Conservation (phyloP, 2,113 vertebrate genomes). For the Garra rufa region DNA sequence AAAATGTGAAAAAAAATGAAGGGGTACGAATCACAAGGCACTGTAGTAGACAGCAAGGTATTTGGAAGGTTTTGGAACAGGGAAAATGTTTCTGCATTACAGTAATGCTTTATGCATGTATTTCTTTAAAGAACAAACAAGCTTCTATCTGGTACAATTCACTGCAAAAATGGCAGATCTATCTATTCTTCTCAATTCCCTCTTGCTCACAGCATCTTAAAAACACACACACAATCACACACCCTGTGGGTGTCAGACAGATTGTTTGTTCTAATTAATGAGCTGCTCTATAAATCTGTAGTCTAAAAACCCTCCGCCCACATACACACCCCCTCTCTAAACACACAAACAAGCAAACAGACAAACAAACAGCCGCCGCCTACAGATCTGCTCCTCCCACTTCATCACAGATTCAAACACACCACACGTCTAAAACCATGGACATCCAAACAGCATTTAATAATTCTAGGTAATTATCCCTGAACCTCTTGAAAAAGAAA, state of each 20-base stretch:
- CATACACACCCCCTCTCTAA: constrained; percentile 57
- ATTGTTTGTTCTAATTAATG: constrained; percentile 73
- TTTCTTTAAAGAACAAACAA: neutral
- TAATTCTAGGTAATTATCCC: neutral
- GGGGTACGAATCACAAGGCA: too few species aligned
- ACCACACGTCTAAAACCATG: neutral
- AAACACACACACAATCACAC: constrained; percentile 54
- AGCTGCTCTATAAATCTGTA: constrained; percentile 68
- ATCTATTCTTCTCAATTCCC: neutral
- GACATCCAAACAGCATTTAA: neutral
- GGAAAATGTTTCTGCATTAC: neutral
- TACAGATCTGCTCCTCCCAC: constrained; percentile 46
- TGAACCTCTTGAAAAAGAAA: constrained; percentile 19
- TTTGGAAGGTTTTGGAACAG: neutral
- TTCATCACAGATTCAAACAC: constrained; percentile 35
- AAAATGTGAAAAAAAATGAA: too few species aligned
- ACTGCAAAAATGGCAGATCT: neutral
- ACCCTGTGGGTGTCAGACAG: constrained; percentile 55
- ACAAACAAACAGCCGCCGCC: constrained; percentile 17
- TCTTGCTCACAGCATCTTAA: constrained; percentile 57
- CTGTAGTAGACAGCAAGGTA: neutral
- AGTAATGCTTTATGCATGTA: neutral
- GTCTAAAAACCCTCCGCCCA: constrained; percentile 62
- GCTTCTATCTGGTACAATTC: neutral
- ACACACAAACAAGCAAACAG: constrained; percentile 10